These are phyloP conservation scores for Chaitophorus viminalis DNA, from an alignment of 2,888 invertebrate genomes.

Conservation along the genomic window DNA sequence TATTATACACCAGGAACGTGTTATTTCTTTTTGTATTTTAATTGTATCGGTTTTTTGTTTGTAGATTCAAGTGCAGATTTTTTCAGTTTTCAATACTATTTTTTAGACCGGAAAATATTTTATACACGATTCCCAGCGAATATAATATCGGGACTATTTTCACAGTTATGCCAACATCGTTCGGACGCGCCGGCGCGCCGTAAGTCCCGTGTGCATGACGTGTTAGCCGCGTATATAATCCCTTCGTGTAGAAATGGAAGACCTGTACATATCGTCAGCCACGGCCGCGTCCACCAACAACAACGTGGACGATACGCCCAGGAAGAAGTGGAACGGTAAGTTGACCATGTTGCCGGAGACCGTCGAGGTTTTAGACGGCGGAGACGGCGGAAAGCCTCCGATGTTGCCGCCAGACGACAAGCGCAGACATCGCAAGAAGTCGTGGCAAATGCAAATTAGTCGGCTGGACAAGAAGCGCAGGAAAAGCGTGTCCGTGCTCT, in stretches of 20 bases:
- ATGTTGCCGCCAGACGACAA: conserved; percentile 67
- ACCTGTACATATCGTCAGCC: conserved; percentile 62
- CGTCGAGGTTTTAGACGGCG: conserved; percentile 62
- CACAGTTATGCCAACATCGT: conserved; percentile 17
- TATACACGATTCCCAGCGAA: not conserved
- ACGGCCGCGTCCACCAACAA: conserved; percentile 63
- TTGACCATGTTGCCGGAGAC: conserved; percentile 60
- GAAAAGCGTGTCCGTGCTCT: conserved; percentile 71
- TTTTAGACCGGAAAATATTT: conserved; percentile 18
- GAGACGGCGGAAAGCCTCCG: conserved; percentile 67
- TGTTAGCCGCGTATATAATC: not conserved
- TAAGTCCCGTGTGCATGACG: not conserved
- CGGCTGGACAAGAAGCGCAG: conserved; percentile 72
- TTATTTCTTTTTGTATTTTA: not conserved
- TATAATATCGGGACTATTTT: not conserved
- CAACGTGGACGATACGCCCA: conserved; percentile 49
- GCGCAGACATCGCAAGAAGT: conserved; percentile 72
- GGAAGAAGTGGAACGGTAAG: conserved; percentile 42
- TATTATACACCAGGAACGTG: not conserved
- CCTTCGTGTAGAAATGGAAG: conserved; percentile 36
- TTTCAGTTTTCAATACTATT: conserved; percentile 40
- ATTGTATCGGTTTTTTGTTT: conserved; percentile 30
- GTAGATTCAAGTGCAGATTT: conserved; percentile 48
- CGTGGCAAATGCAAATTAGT: conserved; percentile 72
- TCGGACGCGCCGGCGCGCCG: conserved; percentile 32